Percentiles rank a stretch among this genome's conserved stretches.
These are phyloP conservation scores for Pocillopora meandrina DNA, from an alignment of 92 coral and sea anemone genomes.

Conservation along the genomic window DNA sequence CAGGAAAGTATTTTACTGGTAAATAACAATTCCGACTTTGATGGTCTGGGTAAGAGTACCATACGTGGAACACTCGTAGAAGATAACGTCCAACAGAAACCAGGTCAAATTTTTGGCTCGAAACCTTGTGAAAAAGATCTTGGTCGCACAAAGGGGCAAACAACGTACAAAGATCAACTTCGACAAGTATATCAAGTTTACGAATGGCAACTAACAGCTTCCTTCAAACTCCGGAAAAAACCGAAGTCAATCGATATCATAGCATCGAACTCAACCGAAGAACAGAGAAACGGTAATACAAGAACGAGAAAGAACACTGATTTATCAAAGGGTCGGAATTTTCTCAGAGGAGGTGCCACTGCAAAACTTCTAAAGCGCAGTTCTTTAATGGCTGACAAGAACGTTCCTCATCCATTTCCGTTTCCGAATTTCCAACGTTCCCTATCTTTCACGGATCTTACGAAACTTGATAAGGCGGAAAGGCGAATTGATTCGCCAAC, in stretches of 20 bases:
- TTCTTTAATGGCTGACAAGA: slow-evolving; percentile 8
- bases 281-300: neutral
- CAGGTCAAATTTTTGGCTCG: neutral
- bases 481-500: neutral
- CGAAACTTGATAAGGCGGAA: neutral
- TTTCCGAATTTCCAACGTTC: slow-evolving; percentile 20
- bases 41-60: neutral
- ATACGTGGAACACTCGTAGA: neutral
- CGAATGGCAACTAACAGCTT: slow-evolving; percentile 71
- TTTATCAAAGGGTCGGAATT: neutral
- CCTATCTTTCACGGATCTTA: slow-evolving; percentile 17
- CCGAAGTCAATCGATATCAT: neutral
- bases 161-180: slow-evolving; percentile 66
- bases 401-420: slow-evolving; percentile 2
- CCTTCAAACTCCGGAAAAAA: slow-evolving; percentile 60
- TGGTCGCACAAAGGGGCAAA: neutral
- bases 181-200: slow-evolving; percentile 57
- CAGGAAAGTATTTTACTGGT: slow-evolving; percentile 10
- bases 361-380: slow-evolving; percentile 23
- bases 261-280: slow-evolving; percentile 1
- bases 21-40: neutral
- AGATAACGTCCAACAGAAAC: neutral
- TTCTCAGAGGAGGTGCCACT: neutral
- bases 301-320: neutral
- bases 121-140: neutral